phyloP scores from a whole-genome alignment of 2,113 vertebrate species.

The Martes martes region DNA sequence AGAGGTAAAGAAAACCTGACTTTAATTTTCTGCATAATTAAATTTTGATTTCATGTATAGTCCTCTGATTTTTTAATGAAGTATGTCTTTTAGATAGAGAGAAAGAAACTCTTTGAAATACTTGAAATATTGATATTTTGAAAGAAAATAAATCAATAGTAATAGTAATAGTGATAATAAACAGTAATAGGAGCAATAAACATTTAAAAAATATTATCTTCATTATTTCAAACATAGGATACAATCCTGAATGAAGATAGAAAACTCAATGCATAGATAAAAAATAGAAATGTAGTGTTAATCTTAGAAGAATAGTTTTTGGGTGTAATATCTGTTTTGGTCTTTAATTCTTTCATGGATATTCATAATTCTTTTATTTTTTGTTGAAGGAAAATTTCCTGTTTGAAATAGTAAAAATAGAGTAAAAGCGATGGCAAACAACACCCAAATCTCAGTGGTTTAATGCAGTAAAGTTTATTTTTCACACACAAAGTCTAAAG shows the following conservation, averaged over 20 bases:
- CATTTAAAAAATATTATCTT: neutral
- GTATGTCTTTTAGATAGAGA: neutral
- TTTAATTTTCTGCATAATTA: slow-evolving; percentile 2
- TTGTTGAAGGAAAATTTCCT: neutral
- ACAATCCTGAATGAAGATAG: neutral
- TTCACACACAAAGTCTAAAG: neutral
- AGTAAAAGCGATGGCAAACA: neutral
- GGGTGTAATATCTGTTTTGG: neutral
- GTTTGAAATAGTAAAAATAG: neutral
- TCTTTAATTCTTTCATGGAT: neutral
- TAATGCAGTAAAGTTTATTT: neutral
- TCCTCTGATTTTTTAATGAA: neutral
- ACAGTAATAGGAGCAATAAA: neutral
- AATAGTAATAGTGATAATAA: neutral
- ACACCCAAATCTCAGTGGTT: neutral
- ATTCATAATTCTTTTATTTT: neutral
- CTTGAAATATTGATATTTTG: neutral
- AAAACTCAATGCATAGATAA: neutral
- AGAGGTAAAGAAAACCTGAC: neutral
- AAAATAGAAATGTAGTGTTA: neutral
- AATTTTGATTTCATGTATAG: neutral
- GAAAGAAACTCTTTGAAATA: neutral
- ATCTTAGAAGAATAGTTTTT: neutral
- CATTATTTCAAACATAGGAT: slow-evolving; percentile 12
- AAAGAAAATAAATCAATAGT: neutral